Percentiles rank a stretch among this genome's conserved stretches.
These are phyloP conservation scores for Alfaro cultratus DNA, from an alignment of 2,797 vertebrate genomes.

Conservation along the genomic window DNA sequence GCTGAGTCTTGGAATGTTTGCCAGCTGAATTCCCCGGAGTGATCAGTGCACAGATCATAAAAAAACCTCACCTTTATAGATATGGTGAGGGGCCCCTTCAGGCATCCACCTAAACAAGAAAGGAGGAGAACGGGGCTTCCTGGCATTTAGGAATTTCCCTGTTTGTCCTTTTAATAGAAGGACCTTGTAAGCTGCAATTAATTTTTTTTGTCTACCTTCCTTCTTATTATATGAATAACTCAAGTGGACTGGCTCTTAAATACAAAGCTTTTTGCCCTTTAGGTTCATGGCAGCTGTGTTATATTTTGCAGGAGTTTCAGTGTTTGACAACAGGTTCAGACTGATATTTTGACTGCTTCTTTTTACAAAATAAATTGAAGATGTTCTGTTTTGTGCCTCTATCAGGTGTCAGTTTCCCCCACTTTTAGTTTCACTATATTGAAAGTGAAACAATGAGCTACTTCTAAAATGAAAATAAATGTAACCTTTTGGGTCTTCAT, in stretches of 20 bases:
- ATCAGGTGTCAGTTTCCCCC: neutral
- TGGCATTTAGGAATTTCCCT: conserved; percentile 65
- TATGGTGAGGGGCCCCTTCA: conserved; percentile 41
- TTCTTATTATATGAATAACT: neutral
- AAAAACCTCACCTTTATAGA: conserved; percentile 62
- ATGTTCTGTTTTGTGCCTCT: neutral
- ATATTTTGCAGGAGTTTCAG: neutral
- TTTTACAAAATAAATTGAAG: neutral
- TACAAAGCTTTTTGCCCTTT: neutral
- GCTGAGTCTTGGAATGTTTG: conserved; percentile 66
- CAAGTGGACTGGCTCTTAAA: neutral
- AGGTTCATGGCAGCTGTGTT: neutral
- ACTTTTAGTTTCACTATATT: neutral
- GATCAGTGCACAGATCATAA: conserved; percentile 60
- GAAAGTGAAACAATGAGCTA: too few species aligned
- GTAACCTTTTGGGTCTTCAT: neutral
- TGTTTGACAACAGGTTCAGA: neutral
- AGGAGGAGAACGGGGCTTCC: conserved; percentile 41
- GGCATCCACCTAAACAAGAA: conserved; percentile 41
- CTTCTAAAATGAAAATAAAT: too few species aligned
- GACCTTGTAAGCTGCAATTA: conserved; percentile 38
- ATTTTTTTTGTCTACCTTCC: conserved; percentile 7
- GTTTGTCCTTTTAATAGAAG: conserved; percentile 45
- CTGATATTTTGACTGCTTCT: neutral
- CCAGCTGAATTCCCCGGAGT: conserved; percentile 71